Conservation (phyloP, 2,888 invertebrate genomes). For the Morpho deidamia region DNA sequence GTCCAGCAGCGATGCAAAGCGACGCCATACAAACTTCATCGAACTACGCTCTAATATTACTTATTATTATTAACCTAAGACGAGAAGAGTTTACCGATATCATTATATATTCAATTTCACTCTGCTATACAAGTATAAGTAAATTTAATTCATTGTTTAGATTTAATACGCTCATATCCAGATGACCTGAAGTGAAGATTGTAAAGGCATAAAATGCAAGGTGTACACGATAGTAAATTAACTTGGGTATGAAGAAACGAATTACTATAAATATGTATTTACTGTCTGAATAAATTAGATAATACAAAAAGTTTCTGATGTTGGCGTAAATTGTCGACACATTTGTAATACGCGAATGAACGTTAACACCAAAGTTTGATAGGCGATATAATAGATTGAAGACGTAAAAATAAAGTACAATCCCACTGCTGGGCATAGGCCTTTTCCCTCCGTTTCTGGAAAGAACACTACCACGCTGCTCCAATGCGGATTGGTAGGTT, state of each 20-base stretch:
- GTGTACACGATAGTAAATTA: constrained; percentile 28
- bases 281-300: constrained; percentile 26
- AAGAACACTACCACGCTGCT: too few species aligned
- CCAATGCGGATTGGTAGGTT: too few species aligned
- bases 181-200: constrained; percentile 48
- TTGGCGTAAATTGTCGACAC: too few species aligned
- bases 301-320: not conserved
- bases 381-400: too few species aligned
- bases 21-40: constrained; percentile 39
- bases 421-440: too few species aligned
- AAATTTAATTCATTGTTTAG: constrained; percentile 8
- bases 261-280: constrained; percentile 43
- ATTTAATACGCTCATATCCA: constrained; percentile 31
- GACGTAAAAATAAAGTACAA: too few species aligned
- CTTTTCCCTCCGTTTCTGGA: too few species aligned
- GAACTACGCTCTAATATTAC: constrained; percentile 33
- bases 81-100: constrained; percentile 28
- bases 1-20: constrained; percentile 82
- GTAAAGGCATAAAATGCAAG: constrained; percentile 38
- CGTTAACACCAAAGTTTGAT: too few species aligned
- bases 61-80: constrained; percentile 34
- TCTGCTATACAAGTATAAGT: not conserved
- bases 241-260: constrained; percentile 54
- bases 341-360: too few species aligned
- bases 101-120: constrained; percentile 3